Percentiles rank a stretch among this genome's conserved stretches.
phyloP scores from a whole-genome alignment of 2,113 vertebrate genomes.

The Dolichallabes microphthalmus region DNA sequence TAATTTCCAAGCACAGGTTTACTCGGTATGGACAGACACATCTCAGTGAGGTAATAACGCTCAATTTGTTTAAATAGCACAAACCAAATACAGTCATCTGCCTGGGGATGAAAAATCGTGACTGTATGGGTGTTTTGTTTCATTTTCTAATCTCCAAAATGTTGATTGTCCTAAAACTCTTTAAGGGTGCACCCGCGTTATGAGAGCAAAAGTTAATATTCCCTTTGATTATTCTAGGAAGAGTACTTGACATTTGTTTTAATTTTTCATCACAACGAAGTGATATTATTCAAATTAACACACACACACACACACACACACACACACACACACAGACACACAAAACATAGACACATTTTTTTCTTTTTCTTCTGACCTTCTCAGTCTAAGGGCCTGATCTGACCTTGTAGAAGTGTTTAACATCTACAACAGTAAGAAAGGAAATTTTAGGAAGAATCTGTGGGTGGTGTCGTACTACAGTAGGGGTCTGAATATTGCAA shows the following conservation, averaged over 20 bases:
- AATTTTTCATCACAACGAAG: too few species aligned
- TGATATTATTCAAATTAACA: background rate
- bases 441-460: background rate
- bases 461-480: background rate
- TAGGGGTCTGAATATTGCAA: background rate
- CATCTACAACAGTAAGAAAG: background rate
- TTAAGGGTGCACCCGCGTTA: background rate
- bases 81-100: background rate
- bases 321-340: background rate
- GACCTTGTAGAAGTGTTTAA: background rate
- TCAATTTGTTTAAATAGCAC: constrained; percentile 16
- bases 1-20: constrained; percentile 1
- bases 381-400: background rate
- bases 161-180: background rate
- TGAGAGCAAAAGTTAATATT: too few species aligned
- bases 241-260: background rate
- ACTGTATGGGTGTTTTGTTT: constrained; percentile 59
- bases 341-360: background rate
- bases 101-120: constrained; percentile 47
- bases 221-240: background rate
- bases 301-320: background rate
- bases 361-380: background rate
- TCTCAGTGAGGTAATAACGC: background rate
- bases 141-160: background rate
- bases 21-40: background rate